Percentiles rank a stretch among this genome's conserved stretches.
These are phyloP conservation scores for Neotoma lepida DNA, from an alignment of 2,113 vertebrate genomes.

Conservation along the genomic window DNA sequence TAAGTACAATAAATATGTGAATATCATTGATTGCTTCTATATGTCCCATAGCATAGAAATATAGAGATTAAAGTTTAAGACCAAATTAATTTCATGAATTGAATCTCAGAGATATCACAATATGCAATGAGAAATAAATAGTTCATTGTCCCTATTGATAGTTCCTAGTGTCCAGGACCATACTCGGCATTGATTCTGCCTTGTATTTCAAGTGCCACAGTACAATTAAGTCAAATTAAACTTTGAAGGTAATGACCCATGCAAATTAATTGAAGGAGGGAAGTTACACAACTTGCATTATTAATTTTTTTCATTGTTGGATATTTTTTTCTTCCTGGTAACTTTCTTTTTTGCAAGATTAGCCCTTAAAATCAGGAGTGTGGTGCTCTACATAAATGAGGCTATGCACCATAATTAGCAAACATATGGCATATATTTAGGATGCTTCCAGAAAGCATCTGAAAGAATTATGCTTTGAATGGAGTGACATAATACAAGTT, in stretches of 20 bases:
- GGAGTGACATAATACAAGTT: slow-evolving; percentile 22
- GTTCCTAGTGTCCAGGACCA: background rate
- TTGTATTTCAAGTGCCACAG: background rate
- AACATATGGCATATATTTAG: background rate
- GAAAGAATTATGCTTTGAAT: slow-evolving; percentile 3
- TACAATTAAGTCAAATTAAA: slow-evolving; percentile 48
- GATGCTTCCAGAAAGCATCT: background rate
- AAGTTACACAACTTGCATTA: background rate
- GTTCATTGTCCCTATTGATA: background rate
- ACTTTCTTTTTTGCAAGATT: slow-evolving; percentile 26
- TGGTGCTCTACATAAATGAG: background rate
- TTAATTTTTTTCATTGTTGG: background rate
- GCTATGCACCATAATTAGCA: background rate
- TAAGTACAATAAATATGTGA: background rate
- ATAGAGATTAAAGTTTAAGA: background rate
- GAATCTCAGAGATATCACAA: background rate
- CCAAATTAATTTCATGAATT: background rate
- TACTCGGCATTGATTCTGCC: background rate
- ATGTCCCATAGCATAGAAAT: background rate
- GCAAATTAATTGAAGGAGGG: slow-evolving; percentile 50
- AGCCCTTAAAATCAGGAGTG: background rate
- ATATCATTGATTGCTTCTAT: background rate
- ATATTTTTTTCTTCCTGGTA: background rate
- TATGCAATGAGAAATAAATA: background rate
- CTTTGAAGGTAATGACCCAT: background rate